These are phyloP conservation scores for Rhea pennata DNA, from an alignment of 2,113 vertebrate species.

Conservation along the genomic window DNA sequence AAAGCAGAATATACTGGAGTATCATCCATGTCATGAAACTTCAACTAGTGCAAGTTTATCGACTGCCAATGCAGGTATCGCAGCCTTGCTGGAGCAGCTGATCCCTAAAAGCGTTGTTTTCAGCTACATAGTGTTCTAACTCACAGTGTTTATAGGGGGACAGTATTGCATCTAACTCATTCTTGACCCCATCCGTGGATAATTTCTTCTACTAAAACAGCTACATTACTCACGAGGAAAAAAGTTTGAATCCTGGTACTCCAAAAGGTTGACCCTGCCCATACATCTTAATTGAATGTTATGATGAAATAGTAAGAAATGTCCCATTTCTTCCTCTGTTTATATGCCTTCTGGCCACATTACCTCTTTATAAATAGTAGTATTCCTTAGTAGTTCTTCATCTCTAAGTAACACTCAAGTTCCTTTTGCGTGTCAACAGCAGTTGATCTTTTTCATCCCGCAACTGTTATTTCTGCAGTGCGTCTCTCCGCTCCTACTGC, in stretches of 20 bases:
- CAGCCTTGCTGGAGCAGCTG: neutral
- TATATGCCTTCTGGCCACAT: neutral
- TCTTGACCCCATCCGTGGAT: neutral
- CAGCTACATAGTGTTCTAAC: neutral
- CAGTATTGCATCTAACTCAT: neutral
- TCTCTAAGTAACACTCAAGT: neutral
- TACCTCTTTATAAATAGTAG: neutral
- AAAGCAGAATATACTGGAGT: neutral
- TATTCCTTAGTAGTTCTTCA: neutral
- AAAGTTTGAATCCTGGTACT: neutral
- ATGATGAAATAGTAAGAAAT: neutral
- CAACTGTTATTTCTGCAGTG: neutral
- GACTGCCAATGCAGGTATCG: neutral
- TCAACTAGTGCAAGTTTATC: neutral
- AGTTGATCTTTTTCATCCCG: neutral
- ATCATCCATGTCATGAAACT: neutral
- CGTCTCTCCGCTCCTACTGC: neutral
- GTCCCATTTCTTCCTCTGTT: neutral
- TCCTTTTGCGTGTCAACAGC: neutral
- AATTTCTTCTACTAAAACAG: slow-evolving; percentile 27
- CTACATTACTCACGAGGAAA: neutral
- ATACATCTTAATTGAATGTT: neutral
- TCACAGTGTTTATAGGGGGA: neutral
- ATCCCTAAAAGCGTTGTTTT: neutral
- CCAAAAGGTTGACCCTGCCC: slow-evolving; percentile 7